Percentiles rank a stretch among this genome's conserved stretches.
Conservation (phyloP, 1,140 invertebrate species). For the Caenorhabditis elegans region DNA sequence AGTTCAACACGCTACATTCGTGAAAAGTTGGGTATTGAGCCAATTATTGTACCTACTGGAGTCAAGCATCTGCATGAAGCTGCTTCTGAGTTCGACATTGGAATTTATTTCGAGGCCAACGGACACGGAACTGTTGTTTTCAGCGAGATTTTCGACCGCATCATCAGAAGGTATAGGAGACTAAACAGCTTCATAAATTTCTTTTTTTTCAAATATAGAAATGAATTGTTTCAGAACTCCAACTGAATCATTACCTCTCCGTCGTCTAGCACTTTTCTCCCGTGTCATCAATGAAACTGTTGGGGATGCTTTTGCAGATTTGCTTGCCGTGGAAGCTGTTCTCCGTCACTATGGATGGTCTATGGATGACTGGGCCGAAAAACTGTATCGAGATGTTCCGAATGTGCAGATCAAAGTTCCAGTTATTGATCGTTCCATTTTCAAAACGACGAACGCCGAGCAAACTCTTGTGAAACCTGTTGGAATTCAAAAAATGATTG, state of each 20-base stretch:
- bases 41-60: constrained; percentile 87
- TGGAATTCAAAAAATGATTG: constrained; percentile 55
- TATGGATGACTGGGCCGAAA: constrained; percentile 77
- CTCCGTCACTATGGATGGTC: constrained; percentile 78
- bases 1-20: constrained; percentile 88
- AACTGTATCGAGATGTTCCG: constrained; percentile 81
- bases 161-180: background rate
- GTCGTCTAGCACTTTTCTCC: constrained; percentile 53
- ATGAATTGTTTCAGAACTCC: constrained; percentile 9
- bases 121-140: constrained; percentile 86
- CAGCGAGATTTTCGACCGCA: constrained; percentile 60
- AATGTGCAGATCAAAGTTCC: constrained; percentile 84
- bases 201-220: too few relatives aligned
- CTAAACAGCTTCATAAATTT: too few relatives aligned
- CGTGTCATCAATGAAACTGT: constrained; percentile 70
- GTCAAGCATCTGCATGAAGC: constrained; percentile 94
- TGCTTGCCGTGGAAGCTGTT: constrained; percentile 89
- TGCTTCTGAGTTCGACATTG: constrained; percentile 87
- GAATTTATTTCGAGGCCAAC: constrained; percentile 98
- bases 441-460: constrained; percentile 41
- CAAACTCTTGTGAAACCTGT: constrained; percentile 56
- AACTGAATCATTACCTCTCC: background rate
- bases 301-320: constrained; percentile 92
- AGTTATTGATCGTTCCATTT: constrained; percentile 65
- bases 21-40: constrained; percentile 80